These are phyloP conservation scores for Xiphorhynchus elegans DNA, from an alignment of 2,113 vertebrate species.

Conservation along the genomic window DNA sequence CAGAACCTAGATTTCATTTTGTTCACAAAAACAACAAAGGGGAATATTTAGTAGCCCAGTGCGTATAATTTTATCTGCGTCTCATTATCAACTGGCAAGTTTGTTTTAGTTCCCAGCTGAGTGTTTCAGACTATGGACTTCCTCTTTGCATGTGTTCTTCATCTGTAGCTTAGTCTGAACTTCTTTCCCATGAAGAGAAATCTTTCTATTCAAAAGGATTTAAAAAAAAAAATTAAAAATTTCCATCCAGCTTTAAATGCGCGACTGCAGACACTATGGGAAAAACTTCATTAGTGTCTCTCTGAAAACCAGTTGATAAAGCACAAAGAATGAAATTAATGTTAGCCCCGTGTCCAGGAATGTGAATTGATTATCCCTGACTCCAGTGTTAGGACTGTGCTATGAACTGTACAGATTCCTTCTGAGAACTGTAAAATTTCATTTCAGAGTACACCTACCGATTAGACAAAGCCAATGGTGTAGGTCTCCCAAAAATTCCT, in stretches of 20 bases:
- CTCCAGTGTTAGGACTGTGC: not conserved
- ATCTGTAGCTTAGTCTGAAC: not conserved
- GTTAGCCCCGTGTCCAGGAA: not conserved
- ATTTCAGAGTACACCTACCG: constrained; percentile 86
- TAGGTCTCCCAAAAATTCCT: constrained; percentile 90
- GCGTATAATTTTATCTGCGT: not conserved
- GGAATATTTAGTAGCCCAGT: not conserved
- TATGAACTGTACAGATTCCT: not conserved
- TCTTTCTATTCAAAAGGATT: not conserved
- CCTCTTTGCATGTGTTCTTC: not conserved
- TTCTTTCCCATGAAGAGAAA: not conserved
- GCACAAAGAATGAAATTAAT: not conserved
- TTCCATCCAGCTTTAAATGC: not conserved
- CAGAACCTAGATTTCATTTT: not conserved
- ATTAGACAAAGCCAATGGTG: constrained; percentile 71
- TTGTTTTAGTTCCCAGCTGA: not conserved
- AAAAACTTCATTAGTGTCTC: not conserved
- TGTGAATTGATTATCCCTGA: not conserved
- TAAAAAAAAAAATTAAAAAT: not conserved
- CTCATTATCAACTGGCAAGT: not conserved
- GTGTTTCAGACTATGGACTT: not conserved
- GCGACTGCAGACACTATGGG: not conserved
- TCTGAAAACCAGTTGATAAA: not conserved
- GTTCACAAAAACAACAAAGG: not conserved
- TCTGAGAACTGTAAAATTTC: not conserved